Conservation (phyloP, 2,113 vertebrate species). For the Crotalus horridus region DNA sequence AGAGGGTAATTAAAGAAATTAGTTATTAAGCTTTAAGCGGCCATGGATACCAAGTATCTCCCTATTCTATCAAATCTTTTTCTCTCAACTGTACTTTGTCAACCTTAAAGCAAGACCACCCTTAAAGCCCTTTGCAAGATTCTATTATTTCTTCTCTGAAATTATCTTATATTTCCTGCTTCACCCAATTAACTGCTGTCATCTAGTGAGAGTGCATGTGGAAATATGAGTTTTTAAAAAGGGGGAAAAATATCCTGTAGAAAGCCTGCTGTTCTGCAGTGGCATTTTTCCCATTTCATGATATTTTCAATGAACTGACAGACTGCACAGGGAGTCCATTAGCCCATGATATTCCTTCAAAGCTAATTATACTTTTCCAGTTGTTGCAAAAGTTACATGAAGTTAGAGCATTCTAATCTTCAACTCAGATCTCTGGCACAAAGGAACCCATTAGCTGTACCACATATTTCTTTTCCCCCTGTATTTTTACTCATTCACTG, state of each 20-base stretch:
- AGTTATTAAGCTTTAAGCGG: neutral
- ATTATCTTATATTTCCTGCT: neutral
- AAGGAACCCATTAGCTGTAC: slow-evolving; percentile 3
- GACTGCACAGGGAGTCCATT: slow-evolving; percentile 39
- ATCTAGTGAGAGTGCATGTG: neutral
- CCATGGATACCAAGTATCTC: neutral
- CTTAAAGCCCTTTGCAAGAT: neutral
- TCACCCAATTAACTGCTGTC: neutral
- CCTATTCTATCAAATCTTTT: neutral
- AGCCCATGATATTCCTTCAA: slow-evolving; percentile 27
- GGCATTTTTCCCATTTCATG: slow-evolving; percentile 27
- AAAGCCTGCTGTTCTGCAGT: slow-evolving; percentile 38
- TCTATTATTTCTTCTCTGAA: neutral
- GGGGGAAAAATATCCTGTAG: neutral
- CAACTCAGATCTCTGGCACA: slow-evolving; percentile 12
- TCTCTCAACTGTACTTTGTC: neutral
- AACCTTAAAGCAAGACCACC: neutral
- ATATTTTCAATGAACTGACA: slow-evolving; percentile 47
- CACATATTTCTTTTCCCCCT: neutral
- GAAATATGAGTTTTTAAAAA: neutral
- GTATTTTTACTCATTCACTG: slow-evolving; percentile 10
- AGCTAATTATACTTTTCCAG: slow-evolving; percentile 44
- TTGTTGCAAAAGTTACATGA: neutral
- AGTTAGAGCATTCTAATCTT: slow-evolving; percentile 44
- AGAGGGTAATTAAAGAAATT: neutral